These are phyloP conservation scores for Nothoprocta perdicaria DNA, from an alignment of 2,113 vertebrate species.

Conservation along the genomic window DNA sequence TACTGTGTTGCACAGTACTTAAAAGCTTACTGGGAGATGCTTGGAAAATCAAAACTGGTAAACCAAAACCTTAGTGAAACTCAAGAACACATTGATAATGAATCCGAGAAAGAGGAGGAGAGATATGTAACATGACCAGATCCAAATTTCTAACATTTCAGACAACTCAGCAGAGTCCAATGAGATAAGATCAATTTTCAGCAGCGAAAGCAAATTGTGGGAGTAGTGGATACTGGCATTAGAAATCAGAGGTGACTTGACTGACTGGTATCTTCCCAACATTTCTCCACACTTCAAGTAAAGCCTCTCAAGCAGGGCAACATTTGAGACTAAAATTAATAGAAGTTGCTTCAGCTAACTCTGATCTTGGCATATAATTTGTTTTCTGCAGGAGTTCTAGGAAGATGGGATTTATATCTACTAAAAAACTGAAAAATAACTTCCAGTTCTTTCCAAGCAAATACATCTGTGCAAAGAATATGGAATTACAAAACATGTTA, in stretches of 20 bases:
- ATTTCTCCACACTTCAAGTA: not conserved
- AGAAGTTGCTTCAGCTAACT: not conserved
- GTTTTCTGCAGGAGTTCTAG: not conserved
- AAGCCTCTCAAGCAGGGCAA: not conserved
- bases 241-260: not conserved
- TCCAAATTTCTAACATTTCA: constrained; percentile 25
- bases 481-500: not conserved
- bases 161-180: not conserved
- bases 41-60: not conserved
- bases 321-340: not conserved
- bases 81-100: not conserved
- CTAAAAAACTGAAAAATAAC: not conserved
- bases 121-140: not conserved
- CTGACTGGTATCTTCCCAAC: not conserved
- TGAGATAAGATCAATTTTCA: constrained; percentile 30
- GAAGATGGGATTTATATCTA: not conserved
- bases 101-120: not conserved
- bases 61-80: not conserved
- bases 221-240: not conserved
- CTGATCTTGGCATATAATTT: not conserved
- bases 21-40: not conserved
- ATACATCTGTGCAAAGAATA: not conserved
- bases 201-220: not conserved
- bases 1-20: not conserved
- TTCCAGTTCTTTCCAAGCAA: not conserved